Evolutionary conservation across 2,113 vertebrate genomes (phyloP).

Genomic region (Neomonachus schauinslandi): DNA sequence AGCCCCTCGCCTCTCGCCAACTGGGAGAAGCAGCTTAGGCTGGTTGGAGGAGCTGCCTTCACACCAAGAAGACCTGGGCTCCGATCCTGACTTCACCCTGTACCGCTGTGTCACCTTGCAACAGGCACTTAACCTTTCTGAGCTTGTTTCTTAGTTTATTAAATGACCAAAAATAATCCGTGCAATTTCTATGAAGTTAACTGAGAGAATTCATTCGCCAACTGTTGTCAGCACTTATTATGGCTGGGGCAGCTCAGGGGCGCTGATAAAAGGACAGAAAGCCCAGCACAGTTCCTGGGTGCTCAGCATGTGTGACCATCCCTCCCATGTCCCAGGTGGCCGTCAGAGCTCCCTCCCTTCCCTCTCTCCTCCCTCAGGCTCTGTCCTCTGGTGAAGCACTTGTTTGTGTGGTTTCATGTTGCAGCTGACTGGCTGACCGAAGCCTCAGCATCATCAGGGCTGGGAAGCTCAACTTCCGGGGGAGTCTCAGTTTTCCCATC

Average conservation of each 20-base stretch:
- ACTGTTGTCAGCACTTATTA: rapidly evolving
- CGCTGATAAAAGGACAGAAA: no score
- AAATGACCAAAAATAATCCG: not conserved
- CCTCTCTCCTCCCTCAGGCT: not conserved
- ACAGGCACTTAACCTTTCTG: not conserved
- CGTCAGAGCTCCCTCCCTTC: not conserved
- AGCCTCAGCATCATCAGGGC: not conserved
- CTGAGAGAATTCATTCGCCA: not conserved
- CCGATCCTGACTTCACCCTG: not conserved
- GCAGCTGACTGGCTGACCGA: not conserved
- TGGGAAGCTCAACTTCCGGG: not conserved
- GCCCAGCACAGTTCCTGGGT: not conserved
- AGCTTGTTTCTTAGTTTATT: not conserved
- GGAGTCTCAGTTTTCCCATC: not conserved
- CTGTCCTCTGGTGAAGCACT: not conserved
- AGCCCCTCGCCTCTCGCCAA: not conserved
- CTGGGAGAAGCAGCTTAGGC: not conserved
- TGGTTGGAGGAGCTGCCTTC: not conserved
- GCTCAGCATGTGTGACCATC: not conserved
- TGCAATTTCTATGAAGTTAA: not conserved
- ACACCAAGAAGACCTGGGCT: not conserved
- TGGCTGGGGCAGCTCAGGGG: not conserved
- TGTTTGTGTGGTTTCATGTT: not conserved
- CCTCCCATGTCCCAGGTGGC: not conserved
- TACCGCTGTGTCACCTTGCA: not conserved